Conservation (phyloP, 2,888 invertebrate species). For the Pyralis farinalis region DNA sequence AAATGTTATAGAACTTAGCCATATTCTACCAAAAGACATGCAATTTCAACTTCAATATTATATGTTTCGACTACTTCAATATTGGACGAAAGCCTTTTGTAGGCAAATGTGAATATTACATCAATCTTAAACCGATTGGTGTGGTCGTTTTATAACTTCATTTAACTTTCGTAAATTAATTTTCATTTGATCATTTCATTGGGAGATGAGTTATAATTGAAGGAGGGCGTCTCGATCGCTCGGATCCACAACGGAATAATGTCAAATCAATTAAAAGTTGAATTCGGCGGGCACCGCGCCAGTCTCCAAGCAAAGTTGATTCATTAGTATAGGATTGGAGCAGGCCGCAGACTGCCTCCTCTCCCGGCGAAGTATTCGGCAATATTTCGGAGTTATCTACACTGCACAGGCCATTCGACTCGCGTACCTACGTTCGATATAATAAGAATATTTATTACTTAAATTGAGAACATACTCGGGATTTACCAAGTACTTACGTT, state of each 20-base stretch:
- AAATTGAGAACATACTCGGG: conserved; percentile 21
- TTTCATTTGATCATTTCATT: conserved; percentile 74
- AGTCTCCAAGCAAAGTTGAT: conserved; percentile 54
- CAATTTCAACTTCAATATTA: not conserved
- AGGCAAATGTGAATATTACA: conserved; percentile 13
- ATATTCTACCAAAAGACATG: not conserved
- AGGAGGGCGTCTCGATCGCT: conserved; percentile 59
- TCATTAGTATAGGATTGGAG: conserved; percentile 57
- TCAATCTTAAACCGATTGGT: conserved; percentile 27
- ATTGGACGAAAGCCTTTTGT: too few relatives aligned
- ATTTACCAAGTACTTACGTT: conserved; percentile 12
- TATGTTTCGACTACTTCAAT: not conserved
- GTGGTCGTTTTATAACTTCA: conserved; percentile 56
- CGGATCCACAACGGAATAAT: conserved; percentile 72
- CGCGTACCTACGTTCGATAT: conserved; percentile 42
- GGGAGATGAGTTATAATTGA: conserved; percentile 71
- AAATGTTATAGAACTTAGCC: too few relatives aligned
- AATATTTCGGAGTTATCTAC: conserved; percentile 49
- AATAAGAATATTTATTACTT: conserved; percentile 33
- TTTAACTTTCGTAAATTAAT: conserved; percentile 72
- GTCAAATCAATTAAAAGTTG: conserved; percentile 78
- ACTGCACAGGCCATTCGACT: conserved; percentile 32
- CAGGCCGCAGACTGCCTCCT: conserved; percentile 28
- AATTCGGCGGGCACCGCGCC: conserved; percentile 62
- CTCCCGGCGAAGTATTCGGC: conserved; percentile 30